These are phyloP conservation scores for Drosophila guanche DNA, from an alignment of 1,140 invertebrate genomes.

Conservation along the genomic window DNA sequence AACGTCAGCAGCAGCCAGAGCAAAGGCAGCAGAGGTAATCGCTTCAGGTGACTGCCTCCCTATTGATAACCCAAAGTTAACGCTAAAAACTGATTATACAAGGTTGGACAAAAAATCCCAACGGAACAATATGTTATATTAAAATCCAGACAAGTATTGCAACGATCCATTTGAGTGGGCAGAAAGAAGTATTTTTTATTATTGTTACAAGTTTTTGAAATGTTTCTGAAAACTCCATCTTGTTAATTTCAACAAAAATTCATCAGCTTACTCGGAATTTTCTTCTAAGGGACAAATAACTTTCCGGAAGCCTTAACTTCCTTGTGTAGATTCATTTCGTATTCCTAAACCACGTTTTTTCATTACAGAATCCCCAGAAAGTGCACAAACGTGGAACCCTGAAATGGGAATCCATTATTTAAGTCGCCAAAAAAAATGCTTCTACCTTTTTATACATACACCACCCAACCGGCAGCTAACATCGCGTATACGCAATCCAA, in stretches of 20 bases:
- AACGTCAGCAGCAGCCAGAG: slow-evolving; percentile 15
- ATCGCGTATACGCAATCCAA: slow-evolving; percentile 57
- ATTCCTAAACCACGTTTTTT: neutral
- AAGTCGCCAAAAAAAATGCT: slow-evolving; percentile 12
- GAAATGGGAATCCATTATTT: slow-evolving; percentile 55
- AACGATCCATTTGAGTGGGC: no score
- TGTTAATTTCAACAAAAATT: no score
- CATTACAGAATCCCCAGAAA: neutral
- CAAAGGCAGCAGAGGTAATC: no score
- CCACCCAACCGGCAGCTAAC: neutral
- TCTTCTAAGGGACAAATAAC: no score
- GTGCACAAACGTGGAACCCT: slow-evolving; percentile 26
- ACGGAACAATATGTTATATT: no score
- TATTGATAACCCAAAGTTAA: slow-evolving; percentile 32
- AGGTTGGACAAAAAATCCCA: neutral
- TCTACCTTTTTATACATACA: neutral
- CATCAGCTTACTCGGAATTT: no score
- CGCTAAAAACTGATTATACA: slow-evolving; percentile 14
- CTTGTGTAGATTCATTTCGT: neutral
- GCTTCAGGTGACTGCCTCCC: no score
- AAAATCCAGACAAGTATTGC: no score
- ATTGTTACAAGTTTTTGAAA: no score
- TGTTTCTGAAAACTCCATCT: no score
- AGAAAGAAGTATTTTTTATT: no score
- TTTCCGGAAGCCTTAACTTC: no score